A percentile compares a stretch with the other conserved stretches of the same genome.
These are phyloP conservation scores for Perca fluviatilis DNA, from an alignment of 2,113 vertebrate species.

Conservation along the genomic window DNA sequence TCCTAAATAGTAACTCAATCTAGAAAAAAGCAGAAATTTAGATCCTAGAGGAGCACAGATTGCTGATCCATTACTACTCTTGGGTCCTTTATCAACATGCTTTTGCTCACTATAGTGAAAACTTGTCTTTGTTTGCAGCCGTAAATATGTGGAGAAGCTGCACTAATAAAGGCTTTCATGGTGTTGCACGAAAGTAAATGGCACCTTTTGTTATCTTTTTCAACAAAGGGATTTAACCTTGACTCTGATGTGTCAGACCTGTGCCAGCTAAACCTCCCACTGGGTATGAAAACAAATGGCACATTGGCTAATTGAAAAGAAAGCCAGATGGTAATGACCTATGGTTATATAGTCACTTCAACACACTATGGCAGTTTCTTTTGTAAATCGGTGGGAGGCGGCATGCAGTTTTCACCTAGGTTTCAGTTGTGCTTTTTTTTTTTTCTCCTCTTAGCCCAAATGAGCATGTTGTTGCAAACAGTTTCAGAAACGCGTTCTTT, in stretches of 20 bases:
- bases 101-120: neutral
- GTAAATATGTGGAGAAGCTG: constrained; percentile 23
- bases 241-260: constrained; percentile 36
- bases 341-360: constrained; percentile 12
- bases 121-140: neutral
- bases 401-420: neutral
- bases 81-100: neutral
- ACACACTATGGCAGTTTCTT: neutral
- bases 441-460: neutral
- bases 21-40: neutral
- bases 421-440: neutral
- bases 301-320: constrained; percentile 42
- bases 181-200: neutral
- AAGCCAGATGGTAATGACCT: constrained; percentile 51
- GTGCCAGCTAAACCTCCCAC: constrained; percentile 17
- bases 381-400: neutral
- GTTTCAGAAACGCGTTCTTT: neutral
- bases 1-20: neutral
- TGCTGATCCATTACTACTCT: neutral
- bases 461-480: neutral
- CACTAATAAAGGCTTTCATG: neutral
- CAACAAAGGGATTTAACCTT: constrained; percentile 51
- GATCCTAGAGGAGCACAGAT: neutral
- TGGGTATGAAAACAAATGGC: constrained; percentile 38
- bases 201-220: constrained; percentile 23